These are phyloP conservation scores for Sparus aurata DNA, from an alignment of 2,797 vertebrate genomes.

Conservation along the genomic window DNA sequence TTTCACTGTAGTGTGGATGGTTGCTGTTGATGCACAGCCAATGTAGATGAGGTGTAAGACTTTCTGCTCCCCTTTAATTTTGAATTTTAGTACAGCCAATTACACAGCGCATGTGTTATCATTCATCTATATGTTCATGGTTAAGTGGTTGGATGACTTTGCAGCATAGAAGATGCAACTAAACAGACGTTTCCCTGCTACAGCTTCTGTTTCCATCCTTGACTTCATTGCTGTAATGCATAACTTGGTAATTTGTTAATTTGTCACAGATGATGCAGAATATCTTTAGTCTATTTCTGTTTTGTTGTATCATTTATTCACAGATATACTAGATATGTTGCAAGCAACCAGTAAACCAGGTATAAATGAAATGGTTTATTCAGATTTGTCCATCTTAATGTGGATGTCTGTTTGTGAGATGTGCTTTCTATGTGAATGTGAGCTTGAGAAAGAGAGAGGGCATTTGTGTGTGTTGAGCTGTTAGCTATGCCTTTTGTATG, in stretches of 20 bases:
- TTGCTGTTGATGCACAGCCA: neutral
- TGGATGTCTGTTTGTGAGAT: neutral
- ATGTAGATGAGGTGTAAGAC: too few species aligned
- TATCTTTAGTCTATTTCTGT: neutral
- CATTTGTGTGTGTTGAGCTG: neutral
- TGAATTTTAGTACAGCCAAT: neutral
- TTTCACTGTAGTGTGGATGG: too few species aligned
- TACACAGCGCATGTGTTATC: neutral
- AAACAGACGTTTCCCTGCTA: neutral
- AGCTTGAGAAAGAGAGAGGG: neutral
- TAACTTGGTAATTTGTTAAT: neutral
- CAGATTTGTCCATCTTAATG: fast-evolving
- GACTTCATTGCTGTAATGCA: neutral
- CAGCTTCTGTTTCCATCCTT: neutral
- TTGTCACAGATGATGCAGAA: neutral
- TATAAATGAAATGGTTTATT: neutral
- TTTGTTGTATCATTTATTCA: too few species aligned
- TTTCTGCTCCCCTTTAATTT: neutral
- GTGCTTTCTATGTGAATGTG: neutral
- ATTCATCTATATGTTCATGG: neutral
- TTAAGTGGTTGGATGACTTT: neutral
- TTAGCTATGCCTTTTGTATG: neutral
- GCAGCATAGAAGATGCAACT: neutral
- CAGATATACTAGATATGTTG: too few species aligned
- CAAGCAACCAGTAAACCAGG: neutral